A percentile compares a stretch with the other conserved stretches of the same genome.
Evolutionary conservation across 2,888 invertebrate genomes (phyloP).

Genomic region (Xestobium rufovillosum): DNA sequence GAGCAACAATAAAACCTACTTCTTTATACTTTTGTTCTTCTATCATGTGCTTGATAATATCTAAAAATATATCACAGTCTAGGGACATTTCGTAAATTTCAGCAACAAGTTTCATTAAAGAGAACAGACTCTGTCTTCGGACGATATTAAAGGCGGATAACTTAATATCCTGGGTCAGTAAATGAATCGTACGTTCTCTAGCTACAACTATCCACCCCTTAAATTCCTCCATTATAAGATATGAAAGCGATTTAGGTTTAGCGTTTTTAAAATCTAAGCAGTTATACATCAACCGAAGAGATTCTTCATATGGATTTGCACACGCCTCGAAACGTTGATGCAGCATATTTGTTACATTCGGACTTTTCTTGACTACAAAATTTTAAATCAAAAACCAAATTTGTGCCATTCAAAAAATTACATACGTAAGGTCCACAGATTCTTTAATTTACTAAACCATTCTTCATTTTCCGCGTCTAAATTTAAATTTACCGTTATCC

Average conservation of each 20-base stretch:
- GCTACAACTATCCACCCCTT: constrained; percentile 45
- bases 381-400: constrained; percentile 2
- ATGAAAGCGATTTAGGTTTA: constrained; percentile 55
- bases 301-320: constrained; percentile 54
- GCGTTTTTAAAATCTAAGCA: constrained; percentile 56
- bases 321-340: constrained; percentile 34
- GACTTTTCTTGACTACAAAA: constrained; percentile 40
- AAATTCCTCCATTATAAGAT: constrained; percentile 56
- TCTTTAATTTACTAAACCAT: constrained; percentile 45
- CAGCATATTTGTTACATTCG: constrained; percentile 36
- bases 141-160: constrained; percentile 66
- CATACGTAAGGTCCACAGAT: constrained; percentile 33
- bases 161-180: constrained; percentile 52
- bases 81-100: constrained; percentile 56
- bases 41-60: constrained; percentile 53
- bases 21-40: constrained; percentile 58
- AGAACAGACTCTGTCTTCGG: constrained; percentile 56
- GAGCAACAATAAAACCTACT: constrained; percentile 35
- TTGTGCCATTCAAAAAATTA: constrained; percentile 7
- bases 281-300: constrained; percentile 52
- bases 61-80: constrained; percentile 56
- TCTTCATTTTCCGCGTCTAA: constrained; percentile 40
- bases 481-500: constrained; percentile 40
- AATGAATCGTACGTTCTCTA: constrained; percentile 36
- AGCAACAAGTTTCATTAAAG: constrained; percentile 56